Conservation (phyloP, 2,888 invertebrate genomes). For the Patella caerulea region DNA sequence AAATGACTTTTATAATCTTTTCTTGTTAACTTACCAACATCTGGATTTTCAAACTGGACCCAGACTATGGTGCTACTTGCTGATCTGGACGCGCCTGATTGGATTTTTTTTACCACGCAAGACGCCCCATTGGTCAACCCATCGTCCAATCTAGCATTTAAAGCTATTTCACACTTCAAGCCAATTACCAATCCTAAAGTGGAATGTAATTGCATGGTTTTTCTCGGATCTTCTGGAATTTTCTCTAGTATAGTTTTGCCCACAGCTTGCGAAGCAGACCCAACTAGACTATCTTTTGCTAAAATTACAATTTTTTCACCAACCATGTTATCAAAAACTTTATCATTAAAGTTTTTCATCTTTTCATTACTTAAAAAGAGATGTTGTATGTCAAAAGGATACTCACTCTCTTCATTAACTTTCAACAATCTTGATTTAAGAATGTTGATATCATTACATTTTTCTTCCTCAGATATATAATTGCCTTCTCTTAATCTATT, state of each 20-base stretch:
- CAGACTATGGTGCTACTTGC: not conserved
- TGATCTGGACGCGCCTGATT: no score
- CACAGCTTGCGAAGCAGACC: not conserved
- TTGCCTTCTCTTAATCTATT: slow-evolving; percentile 42
- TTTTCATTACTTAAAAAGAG: not conserved
- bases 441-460: not conserved
- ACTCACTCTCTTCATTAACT: not conserved
- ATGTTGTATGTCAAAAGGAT: not conserved
- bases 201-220: not conserved
- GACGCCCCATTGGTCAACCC: slow-evolving; percentile 41
- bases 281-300: not conserved
- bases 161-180: slow-evolving; percentile 31
- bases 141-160: slow-evolving; percentile 38
- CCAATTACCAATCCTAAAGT: not conserved
- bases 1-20: not conserved
- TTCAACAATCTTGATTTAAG: not conserved
- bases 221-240: not conserved
- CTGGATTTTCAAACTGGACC: not conserved
- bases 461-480: slow-evolving; percentile 3
- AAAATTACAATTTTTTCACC: not conserved
- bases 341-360: not conserved
- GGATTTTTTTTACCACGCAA: slow-evolving; percentile 20
- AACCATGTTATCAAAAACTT: not conserved
- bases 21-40: not conserved
- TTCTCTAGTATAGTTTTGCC: not conserved